phyloP scores from a whole-genome alignment of 2,888 invertebrate species.

The Dynastes hyllus region DNA sequence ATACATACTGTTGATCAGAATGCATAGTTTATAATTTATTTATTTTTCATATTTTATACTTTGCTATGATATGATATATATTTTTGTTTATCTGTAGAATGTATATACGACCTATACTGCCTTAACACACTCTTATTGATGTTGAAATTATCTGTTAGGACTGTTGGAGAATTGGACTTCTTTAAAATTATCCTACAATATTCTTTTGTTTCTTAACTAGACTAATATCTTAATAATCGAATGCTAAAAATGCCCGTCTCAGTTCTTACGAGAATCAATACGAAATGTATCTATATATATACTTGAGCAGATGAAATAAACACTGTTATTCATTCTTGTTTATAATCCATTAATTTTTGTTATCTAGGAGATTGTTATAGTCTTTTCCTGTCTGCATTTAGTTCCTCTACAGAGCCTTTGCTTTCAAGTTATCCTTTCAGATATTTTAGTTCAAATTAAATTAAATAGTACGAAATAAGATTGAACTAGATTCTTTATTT shows the following conservation, averaged over 20 bases:
- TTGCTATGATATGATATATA: conserved; percentile 26
- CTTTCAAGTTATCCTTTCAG: too few species aligned
- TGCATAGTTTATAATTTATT: conserved; percentile 44
- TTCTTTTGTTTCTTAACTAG: conserved; percentile 16
- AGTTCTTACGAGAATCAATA: conserved; percentile 5
- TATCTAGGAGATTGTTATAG: conserved; percentile 23
- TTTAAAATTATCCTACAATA: conserved; percentile 30
- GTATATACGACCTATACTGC: conserved; percentile 12
- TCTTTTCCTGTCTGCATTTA: conserved; percentile 36
- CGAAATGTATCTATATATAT: conserved; percentile 21
- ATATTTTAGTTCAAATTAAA: too few species aligned
- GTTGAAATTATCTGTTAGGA: conserved; percentile 39
- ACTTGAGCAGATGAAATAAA: conserved; percentile 22
- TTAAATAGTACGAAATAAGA: too few species aligned
- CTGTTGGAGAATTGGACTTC: conserved; percentile 44
- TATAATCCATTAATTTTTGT: conserved; percentile 24
- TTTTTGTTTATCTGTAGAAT: conserved; percentile 36
- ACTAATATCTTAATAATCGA: conserved; percentile 26
- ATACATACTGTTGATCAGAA: conserved; percentile 26
- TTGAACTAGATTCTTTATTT: too few species aligned
- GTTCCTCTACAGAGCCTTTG: conserved; percentile 13
- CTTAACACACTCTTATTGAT: conserved; percentile 44
- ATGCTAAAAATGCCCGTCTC: conserved; percentile 33
- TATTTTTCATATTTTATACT: conserved; percentile 30
- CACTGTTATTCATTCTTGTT: conserved; percentile 18